These are phyloP conservation scores for Hafferia zeledoni DNA, from an alignment of 2,797 vertebrate species.

Conservation along the genomic window DNA sequence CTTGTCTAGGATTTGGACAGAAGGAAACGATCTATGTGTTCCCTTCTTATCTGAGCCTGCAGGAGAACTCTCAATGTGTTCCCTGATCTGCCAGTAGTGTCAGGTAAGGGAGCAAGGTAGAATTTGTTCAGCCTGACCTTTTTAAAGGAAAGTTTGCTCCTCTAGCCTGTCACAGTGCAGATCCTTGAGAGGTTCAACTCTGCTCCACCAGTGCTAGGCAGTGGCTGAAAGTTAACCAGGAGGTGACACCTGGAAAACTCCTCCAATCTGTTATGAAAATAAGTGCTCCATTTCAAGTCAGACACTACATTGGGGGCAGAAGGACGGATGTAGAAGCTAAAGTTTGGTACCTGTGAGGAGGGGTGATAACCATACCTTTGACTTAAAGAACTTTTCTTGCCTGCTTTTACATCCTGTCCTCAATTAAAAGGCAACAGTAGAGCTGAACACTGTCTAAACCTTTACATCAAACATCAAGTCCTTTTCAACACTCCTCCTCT, in stretches of 20 bases:
- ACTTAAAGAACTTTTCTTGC: not conserved
- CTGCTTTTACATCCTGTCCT: not conserved
- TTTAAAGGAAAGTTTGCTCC: not conserved
- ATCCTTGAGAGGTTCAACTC: not conserved
- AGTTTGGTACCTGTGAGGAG: not conserved
- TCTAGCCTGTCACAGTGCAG: not conserved
- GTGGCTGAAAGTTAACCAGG: not conserved
- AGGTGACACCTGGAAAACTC: not conserved
- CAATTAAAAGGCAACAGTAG: not conserved
- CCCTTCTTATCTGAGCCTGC: not conserved
- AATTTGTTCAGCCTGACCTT: not conserved
- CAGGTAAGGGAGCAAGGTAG: not conserved
- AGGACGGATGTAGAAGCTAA: not conserved
- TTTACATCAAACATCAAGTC: not conserved
- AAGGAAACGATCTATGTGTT: not conserved
- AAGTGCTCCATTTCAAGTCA: not conserved
- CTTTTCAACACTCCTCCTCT: not conserved
- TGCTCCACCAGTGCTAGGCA: not conserved
- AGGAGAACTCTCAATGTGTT: rapidly evolving
- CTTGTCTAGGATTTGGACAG: not conserved
- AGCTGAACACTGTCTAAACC: not conserved
- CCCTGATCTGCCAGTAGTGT: not conserved
- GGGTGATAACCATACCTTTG: not conserved
- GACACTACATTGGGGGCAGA: not conserved
- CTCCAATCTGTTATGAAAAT: not conserved